phyloP scores from a whole-genome alignment of 2,797 vertebrate genomes.

The Poeciliopsis gracilis region DNA sequence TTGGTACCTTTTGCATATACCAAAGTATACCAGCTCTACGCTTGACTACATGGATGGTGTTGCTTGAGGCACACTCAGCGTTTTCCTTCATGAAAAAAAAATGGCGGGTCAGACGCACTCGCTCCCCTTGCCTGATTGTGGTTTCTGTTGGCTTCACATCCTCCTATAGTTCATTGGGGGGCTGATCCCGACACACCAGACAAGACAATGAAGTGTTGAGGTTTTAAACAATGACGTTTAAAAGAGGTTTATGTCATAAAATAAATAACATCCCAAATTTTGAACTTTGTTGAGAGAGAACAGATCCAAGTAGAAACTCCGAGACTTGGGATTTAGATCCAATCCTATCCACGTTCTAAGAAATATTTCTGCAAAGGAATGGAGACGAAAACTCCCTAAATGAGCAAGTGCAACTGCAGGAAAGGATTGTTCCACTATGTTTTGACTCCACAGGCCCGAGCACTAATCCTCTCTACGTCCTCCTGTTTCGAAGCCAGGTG shows the following conservation, averaged over 20 bases:
- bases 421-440: background rate
- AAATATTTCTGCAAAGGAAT: background rate
- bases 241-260: background rate
- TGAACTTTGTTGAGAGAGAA: background rate
- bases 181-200: too few relatives aligned
- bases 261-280: background rate
- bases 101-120: background rate
- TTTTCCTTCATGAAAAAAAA: background rate
- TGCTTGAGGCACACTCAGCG: background rate
- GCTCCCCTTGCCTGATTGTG: background rate
- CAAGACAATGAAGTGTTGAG: background rate
- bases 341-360: background rate
- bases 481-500: background rate
- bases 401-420: background rate
- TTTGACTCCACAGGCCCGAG: background rate
- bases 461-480: background rate
- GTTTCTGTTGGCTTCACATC: background rate
- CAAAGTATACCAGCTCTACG: background rate
- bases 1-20: background rate
- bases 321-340: background rate
- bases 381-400: background rate
- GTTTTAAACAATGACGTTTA: background rate
- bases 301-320: background rate
- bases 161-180: background rate
- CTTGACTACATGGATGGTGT: background rate